phyloP scores from a whole-genome alignment of 1,140 invertebrate genomes.

The Heliconius hewitsoni region DNA sequence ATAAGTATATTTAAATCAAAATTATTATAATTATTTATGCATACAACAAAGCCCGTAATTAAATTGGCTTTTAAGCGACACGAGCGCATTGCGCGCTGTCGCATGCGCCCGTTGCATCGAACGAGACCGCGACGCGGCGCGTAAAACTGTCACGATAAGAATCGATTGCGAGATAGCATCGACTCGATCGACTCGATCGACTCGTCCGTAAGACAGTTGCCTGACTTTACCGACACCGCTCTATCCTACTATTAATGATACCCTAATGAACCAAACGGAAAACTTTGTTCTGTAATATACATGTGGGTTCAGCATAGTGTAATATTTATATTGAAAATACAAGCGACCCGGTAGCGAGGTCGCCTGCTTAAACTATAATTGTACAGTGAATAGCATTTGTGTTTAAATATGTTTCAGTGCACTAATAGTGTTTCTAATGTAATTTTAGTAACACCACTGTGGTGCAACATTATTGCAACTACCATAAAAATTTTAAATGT shows the following conservation, averaged over 20 bases:
- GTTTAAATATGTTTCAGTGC: too few species aligned
- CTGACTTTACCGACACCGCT: slow-evolving; percentile 53
- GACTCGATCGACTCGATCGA: slow-evolving; percentile 44
- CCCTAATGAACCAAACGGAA: slow-evolving; percentile 39
- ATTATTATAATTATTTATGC: slow-evolving; percentile 3
- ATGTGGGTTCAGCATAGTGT: not conserved
- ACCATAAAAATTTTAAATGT: too few species aligned
- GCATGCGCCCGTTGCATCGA: slow-evolving; percentile 52
- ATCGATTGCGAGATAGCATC: slow-evolving; percentile 70
- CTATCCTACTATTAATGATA: slow-evolving; percentile 42
- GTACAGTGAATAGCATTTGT: too few species aligned
- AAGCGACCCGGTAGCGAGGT: too few species aligned
- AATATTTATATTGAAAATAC: not conserved
- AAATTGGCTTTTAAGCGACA: slow-evolving; percentile 41
- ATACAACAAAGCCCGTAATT: slow-evolving; percentile 32
- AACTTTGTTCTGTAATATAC: not conserved
- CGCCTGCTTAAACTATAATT: too few species aligned
- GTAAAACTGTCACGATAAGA: slow-evolving; percentile 77
- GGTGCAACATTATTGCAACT: too few species aligned
- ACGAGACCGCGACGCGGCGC: slow-evolving; percentile 65
- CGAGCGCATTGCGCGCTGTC: slow-evolving; percentile 43
- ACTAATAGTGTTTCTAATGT: too few species aligned
- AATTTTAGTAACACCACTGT: too few species aligned
- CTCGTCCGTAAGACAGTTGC: slow-evolving; percentile 56
- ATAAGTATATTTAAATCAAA: not conserved